Evolutionary conservation across 1,140 invertebrate genomes (phyloP).

Genomic region (Hypsibius dujardini): DNA sequence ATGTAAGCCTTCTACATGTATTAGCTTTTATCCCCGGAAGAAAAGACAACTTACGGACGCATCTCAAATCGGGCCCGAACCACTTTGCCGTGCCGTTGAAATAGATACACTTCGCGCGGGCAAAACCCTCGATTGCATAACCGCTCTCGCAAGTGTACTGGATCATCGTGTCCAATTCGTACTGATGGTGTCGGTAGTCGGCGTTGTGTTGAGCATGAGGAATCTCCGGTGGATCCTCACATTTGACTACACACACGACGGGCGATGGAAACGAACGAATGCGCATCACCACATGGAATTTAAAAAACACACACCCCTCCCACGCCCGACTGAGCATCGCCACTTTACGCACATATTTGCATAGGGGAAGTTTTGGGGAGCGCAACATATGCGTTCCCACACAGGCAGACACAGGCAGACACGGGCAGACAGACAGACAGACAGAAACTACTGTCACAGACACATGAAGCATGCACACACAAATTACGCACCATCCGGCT

Average conservation of each 20-base stretch:
- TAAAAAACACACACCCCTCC: no score
- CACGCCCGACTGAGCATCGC: no score
- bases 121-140: slow-evolving; percentile 56
- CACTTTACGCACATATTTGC: no score
- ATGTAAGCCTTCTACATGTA: no score
- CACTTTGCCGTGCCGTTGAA: slow-evolving; percentile 64
- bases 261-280: no score
- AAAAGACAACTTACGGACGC: slow-evolving; percentile 56
- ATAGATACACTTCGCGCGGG: slow-evolving; percentile 68
- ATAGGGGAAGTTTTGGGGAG: no score
- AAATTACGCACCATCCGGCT: slow-evolving; percentile 23
- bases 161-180: slow-evolving; percentile 44
- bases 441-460: background rate
- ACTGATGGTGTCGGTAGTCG: slow-evolving; percentile 35
- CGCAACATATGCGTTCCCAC: no score
- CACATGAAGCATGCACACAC: slow-evolving; percentile 20
- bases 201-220: slow-evolving; percentile 73
- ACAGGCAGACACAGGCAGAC: no score
- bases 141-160: slow-evolving; percentile 78
- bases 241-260: slow-evolving; percentile 47
- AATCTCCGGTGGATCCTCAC: slow-evolving; percentile 62
- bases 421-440: no score
- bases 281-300: no score
- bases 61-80: slow-evolving; percentile 84
- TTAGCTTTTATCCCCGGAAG: no score